Evolutionary conservation across 2,888 invertebrate species (phyloP), one percentile per base, ranked within the genome.

Genomic region (Chrysina gloriosa): DNA sequence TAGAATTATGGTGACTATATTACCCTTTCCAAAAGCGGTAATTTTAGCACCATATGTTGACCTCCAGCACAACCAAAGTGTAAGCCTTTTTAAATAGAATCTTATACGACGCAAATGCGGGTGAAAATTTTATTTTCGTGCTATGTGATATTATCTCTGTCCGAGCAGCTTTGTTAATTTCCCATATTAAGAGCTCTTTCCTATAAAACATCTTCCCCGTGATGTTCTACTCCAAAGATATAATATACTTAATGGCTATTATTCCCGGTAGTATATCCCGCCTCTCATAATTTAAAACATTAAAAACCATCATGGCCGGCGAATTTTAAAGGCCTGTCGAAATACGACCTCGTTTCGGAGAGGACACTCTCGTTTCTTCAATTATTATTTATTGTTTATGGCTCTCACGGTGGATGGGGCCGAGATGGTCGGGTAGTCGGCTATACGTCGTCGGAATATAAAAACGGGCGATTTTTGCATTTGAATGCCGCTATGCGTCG

Each of bases 331-430:
- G 14, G n/a, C 16, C 11, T 19, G n/a, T 11, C 16, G 36, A 39
- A 56, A 56, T 56, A 23, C 56, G 56, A 23, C 11, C 16, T 23
- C 14, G 11, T 21, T 56, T 56, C n/a, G 21, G 39, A 21, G 23
- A 14, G 36, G 23, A 56, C 11, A 9, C 23, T 25, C 56, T 21
- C 36, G 34, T 36, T 23, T 56, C 25, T 39, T 23, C 58, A 58
- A 58, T 58, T 58, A 58, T 58, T 58, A 58, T 58, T 58, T 58
- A 58, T 25, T 58, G 58, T 58, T 58, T 58, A 39, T 58, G 58
- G 39, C 11, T 39, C 14, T 58, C 25, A 23, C 11, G 21, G 58
- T 39, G 42, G 39, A 58, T 58, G 36, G 39, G 58, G 58, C 11
- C 14, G 23, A 39, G 39, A 39, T 14, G 16, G 5, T 23, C 25